Evolutionary conservation across 2,888 invertebrate species (phyloP).

Genomic region (Ashinkailepas kermadecensis): DNA sequence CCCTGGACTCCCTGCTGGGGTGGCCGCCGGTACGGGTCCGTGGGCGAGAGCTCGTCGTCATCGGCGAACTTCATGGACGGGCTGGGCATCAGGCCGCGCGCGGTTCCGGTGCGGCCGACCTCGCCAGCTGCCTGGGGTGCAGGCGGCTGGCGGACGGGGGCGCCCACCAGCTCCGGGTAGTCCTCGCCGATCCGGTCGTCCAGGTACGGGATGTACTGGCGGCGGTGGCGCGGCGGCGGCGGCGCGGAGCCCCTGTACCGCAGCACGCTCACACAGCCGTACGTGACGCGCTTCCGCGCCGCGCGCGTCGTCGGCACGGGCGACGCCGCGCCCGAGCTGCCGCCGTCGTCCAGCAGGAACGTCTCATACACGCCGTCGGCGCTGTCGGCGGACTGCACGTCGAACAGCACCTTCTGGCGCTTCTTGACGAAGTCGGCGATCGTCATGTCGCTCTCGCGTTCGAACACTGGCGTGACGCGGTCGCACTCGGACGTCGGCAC

Average conservation of each 20-base stretch:
- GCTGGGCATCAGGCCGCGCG: neutral
- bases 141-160: neutral
- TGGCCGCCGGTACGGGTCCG: no score
- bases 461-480: conserved; percentile 32
- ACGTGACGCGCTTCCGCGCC: neutral
- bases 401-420: conserved; percentile 29
- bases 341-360: conserved; percentile 26
- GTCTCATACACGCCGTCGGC: conserved; percentile 29
- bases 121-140: neutral
- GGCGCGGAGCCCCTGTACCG: neutral
- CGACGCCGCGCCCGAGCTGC: neutral
- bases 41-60: neutral
- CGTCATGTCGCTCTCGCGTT: conserved; percentile 30
- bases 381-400: conserved; percentile 25
- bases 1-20: no score
- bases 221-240: neutral
- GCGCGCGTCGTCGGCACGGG: neutral
- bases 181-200: conserved; percentile 32
- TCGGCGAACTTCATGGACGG: conserved; percentile 20
- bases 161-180: conserved; percentile 32
- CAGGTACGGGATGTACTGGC: conserved; percentile 31
- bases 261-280: conserved; percentile 1
- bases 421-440: conserved; percentile 31
- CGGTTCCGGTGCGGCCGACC: neutral
- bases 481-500: conserved; percentile 22